Evolutionary conservation across 2,888 invertebrate genomes (phyloP).

Genomic region (Cryptus armator): DNA sequence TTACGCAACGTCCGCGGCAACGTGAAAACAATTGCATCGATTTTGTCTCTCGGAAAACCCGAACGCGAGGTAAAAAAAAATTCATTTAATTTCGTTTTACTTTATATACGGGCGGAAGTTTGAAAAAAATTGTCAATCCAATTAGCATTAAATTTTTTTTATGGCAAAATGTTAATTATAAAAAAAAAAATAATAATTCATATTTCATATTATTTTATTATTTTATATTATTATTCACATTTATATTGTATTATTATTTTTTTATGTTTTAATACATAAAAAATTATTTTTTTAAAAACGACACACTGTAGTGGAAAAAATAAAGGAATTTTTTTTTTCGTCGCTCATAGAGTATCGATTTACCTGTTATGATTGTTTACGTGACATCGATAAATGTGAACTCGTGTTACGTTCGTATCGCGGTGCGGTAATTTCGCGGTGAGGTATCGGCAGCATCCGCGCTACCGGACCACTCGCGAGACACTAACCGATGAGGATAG

Average conservation of each 20-base stretch:
- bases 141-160: too few species aligned
- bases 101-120: background rate
- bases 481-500: conserved; percentile 76
- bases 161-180: background rate
- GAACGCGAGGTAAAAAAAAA: background rate
- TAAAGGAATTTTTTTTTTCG: background rate
- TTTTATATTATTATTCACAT: too few species aligned
- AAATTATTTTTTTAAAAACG: too few species aligned
- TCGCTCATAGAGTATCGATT: background rate
- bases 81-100: background rate
- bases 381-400: conserved; percentile 9
- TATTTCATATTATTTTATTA: too few species aligned
- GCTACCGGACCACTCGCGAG: conserved; percentile 77
- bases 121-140: background rate
- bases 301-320: background rate
- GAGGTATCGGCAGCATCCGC: conserved; percentile 71
- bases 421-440: conserved; percentile 7
- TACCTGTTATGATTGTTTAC: conserved; percentile 24
- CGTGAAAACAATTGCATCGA: background rate
- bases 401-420: background rate
- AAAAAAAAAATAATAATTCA: background rate
- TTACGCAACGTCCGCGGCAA: background rate
- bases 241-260: too few species aligned
- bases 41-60: background rate
- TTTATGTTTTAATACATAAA: too few species aligned